A percentile compares a stretch with the other conserved stretches of the same genome.
Conservation (phyloP, 2,797 vertebrate genomes). For the Mycteria americana region DNA sequence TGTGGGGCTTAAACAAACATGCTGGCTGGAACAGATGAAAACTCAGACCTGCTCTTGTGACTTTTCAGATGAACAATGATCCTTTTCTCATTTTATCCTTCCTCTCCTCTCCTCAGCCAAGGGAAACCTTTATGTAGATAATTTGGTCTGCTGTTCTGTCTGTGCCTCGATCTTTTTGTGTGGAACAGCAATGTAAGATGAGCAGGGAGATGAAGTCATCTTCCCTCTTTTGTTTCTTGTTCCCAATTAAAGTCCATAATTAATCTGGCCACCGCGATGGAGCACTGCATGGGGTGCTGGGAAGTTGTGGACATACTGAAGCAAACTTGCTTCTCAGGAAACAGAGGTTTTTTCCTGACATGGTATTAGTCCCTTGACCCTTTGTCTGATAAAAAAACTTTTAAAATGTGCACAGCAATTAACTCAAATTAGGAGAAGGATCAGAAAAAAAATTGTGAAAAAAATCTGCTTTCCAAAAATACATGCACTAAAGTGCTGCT, state of each 20-base stretch:
- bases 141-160: slow-evolving; percentile 28
- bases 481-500: background rate
- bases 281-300: background rate
- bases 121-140: background rate
- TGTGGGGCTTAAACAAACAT: slow-evolving; percentile 2
- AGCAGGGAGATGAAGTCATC: slow-evolving; percentile 56
- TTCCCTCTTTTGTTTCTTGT: slow-evolving; percentile 52
- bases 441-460: background rate
- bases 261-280: background rate
- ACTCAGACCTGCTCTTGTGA: background rate
- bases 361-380: background rate
- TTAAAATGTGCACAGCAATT: background rate
- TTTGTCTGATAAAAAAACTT: background rate
- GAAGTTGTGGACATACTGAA: background rate
- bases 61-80: background rate
- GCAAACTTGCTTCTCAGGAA: slow-evolving; percentile 18
- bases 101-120: background rate
- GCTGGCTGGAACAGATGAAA: background rate
- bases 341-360: background rate
- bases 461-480: background rate
- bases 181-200: slow-evolving; percentile 28
- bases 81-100: background rate
- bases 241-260: slow-evolving; percentile 61
- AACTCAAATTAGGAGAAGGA: background rate
- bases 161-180: background rate